Conservation (phyloP, 1,140 invertebrate species). For the Rhyacophila brunnea region DNA sequence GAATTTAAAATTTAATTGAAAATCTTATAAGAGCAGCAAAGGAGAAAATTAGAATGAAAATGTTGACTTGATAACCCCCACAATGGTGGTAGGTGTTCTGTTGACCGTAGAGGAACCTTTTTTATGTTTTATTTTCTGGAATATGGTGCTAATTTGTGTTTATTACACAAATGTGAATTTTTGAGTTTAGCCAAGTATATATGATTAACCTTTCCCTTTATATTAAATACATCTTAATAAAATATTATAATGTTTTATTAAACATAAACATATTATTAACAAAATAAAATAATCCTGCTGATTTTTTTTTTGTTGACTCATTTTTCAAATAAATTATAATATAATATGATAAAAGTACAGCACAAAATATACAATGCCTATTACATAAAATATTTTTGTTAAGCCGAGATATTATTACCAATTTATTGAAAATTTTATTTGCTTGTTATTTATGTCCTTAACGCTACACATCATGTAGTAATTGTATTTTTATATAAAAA, state of each 20-base stretch:
- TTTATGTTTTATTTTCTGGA: conserved; percentile 30
- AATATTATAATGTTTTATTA: conserved; percentile 3
- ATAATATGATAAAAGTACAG: conserved; percentile 17
- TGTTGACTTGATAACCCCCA: background rate
- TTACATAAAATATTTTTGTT: conserved; percentile 22
- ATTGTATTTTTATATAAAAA: conserved; percentile 38
- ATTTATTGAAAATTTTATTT: conserved; percentile 34
- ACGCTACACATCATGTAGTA: conserved; percentile 29
- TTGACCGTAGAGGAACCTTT: too few species aligned
- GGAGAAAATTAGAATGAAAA: too few species aligned
- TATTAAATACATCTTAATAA: background rate
- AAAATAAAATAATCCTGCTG: conserved; percentile 24
- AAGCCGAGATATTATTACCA: conserved; percentile 31
- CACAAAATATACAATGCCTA: conserved; percentile 34
- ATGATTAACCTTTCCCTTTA: background rate
- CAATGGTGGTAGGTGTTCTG: too few species aligned
- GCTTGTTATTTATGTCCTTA: conserved; percentile 33
- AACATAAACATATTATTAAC: conserved; percentile 22
- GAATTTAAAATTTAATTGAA: too few species aligned
- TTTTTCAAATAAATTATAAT: conserved; percentile 3
- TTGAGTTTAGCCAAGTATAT: background rate
- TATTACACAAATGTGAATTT: conserved; percentile 14
- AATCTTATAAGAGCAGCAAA: background rate
- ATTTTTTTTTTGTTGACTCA: conserved; percentile 12
- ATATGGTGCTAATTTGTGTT: conserved; percentile 37